Percentiles rank a stretch among this genome's conserved stretches.
phyloP scores from a whole-genome alignment of 1,140 invertebrate genomes.

The Drosophila murphyi region DNA sequence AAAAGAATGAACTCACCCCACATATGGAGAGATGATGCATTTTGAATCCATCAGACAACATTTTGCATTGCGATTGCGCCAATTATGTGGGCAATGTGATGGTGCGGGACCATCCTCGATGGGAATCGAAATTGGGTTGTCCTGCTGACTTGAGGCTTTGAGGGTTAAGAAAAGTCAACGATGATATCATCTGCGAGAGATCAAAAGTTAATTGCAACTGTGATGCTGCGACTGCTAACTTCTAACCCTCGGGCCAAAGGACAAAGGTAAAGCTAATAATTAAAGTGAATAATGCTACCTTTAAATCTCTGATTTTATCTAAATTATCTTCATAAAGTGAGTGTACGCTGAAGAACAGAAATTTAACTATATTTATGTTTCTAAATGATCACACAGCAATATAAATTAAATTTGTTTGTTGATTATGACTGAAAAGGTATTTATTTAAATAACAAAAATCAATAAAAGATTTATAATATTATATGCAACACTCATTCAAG shows the following conservation, averaged over 20 bases:
- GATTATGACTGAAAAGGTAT: no score
- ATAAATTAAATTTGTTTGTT: no score
- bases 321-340: constrained; percentile 6
- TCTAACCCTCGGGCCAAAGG: constrained; percentile 11
- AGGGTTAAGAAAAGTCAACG: constrained; percentile 47
- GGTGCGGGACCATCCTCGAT: constrained; percentile 19
- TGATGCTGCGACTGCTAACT: constrained; percentile 20
- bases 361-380: no score
- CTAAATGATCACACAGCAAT: no score
- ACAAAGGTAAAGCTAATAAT: constrained; percentile 24
- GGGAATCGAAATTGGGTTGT: constrained; percentile 11
- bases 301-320: constrained; percentile 26
- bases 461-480: no score
- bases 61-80: constrained; percentile 73
- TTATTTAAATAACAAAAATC: no score
- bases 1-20: constrained; percentile 68
- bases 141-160: constrained; percentile 25
- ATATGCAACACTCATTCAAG: background rate
- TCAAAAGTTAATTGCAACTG: constrained; percentile 64
- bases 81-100: constrained; percentile 63
- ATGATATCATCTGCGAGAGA: constrained; percentile 57
- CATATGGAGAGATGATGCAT: constrained; percentile 53
- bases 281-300: constrained; percentile 16
- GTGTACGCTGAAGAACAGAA: no score
- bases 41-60: constrained; percentile 66